Base-by-base conservation (phyloP, 1,140 invertebrate species). In the Gonioctena quinquepunctata region DNA sequence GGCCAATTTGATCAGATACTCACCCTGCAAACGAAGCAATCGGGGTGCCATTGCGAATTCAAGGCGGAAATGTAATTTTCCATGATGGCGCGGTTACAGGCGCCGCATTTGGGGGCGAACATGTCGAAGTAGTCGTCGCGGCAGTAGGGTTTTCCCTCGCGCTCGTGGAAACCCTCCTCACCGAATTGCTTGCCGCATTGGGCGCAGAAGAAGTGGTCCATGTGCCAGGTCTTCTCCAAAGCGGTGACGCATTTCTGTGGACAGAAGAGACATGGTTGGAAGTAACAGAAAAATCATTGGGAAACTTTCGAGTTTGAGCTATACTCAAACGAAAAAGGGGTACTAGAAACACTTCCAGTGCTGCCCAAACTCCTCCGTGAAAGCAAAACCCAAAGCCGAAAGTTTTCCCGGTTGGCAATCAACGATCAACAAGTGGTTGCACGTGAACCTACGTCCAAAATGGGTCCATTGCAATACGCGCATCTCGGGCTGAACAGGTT, bases 11-110 rank as follows among this genome's bases (percentile, higher is more conserved):
- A n/a, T n/a, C n/a, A n/a, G n/a, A n/a, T n/a, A 90, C 93, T 89
- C 90, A 99, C 97, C 92, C 96, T 92, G 90, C 98, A 99, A 69
- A 99, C 96, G 87, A 99, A 99, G 84, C 98, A 99, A 82, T 98
- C 95, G 8, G 97, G 95, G 88, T 99, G 98, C 98, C 98, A 99
- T 83, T 99, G 97, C 66, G 92, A 90, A 83, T 97, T 98, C 54
- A 99, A 85, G 11, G 98, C 98, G 1, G 96, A 98, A 80, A 99
- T 99, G 83, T 99, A 99, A 85, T 99, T 99, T 83, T 98, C 96
- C 90, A 96, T 98, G 76, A 99, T 99, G 56, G 98, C 94, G 28
- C 94, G 90, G 77, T 91, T 93, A 87, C 98, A 99, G 18, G 96
- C 96, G 16, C 96, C 96, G 86, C 98, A 99, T 83, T 99, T 99